phyloP scores from a whole-genome alignment of 2,797 vertebrate genomes.

The Dallia pectoralis region DNA sequence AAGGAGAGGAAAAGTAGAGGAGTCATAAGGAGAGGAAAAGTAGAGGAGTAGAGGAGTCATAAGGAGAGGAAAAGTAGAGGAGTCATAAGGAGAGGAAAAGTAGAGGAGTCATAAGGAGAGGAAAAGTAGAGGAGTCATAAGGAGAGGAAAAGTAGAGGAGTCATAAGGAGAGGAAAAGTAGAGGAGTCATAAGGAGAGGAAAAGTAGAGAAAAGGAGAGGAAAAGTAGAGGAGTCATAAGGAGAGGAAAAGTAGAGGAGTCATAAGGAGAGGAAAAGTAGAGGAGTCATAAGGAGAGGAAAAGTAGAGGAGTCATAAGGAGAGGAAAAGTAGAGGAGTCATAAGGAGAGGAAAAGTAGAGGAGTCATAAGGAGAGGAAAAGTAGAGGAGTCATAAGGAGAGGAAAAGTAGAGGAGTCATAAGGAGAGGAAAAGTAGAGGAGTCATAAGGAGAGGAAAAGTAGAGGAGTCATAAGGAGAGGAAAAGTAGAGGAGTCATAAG shows the following conservation, averaged over 20 bases:
- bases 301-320: background rate
- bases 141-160: background rate
- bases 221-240: too few relatives aligned
- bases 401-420: background rate
- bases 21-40: too few relatives aligned
- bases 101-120: too few relatives aligned
- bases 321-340: background rate
- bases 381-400: too few relatives aligned
- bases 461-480: background rate
- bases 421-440: background rate
- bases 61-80: background rate
- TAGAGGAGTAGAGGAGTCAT: background rate
- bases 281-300: too few relatives aligned
- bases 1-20: background rate
- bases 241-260: background rate
- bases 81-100: background rate
- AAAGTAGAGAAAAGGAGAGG: background rate
- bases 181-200: background rate
- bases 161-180: background rate
- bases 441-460: background rate
- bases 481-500: too few relatives aligned
- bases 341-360: background rate
- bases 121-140: background rate
- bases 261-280: too few relatives aligned
- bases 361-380: background rate